Percentiles rank a stretch among this genome's conserved stretches.
phyloP scores from a whole-genome alignment of 2,797 vertebrate genomes.

The Smutsia gigantea region DNA sequence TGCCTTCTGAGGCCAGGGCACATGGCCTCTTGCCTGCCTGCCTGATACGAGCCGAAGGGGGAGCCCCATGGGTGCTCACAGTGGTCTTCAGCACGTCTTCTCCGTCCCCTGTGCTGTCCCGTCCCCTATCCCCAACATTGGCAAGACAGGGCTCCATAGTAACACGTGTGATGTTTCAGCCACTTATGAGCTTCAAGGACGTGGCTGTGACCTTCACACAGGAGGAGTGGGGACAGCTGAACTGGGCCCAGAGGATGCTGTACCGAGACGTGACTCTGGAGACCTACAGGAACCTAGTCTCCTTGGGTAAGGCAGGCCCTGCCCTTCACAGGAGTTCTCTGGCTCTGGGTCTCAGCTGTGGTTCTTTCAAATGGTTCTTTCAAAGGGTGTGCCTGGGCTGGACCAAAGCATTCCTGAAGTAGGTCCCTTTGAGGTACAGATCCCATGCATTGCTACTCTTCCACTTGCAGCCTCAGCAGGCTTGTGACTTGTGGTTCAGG shows the following conservation, averaged over 20 bases:
- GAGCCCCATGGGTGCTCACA: neutral
- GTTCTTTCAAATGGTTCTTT: neutral
- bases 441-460: neutral
- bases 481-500: neutral
- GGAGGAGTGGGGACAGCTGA: conserved; percentile 60
- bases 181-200: conserved; percentile 23
- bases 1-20: neutral
- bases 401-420: neutral
- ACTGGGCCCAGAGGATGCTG: conserved; percentile 24
- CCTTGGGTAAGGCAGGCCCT: conserved; percentile 54
- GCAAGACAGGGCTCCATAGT: neutral
- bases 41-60: neutral
- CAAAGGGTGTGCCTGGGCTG: neutral
- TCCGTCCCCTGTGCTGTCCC: no score
- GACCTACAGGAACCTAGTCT: conserved; percentile 49
- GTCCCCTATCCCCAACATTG: rapidly evolving
- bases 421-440: neutral
- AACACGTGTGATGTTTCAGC: neutral
- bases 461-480: neutral
- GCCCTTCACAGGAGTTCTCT: neutral
- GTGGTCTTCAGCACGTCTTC: neutral
- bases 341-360: neutral
- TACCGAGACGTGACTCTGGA: conserved; percentile 52
- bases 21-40: neutral
- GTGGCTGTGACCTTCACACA: conserved; percentile 62